A percentile compares a stretch with the other conserved stretches of the same genome.
Conservation (phyloP, 2,113 vertebrate species). For the Pelecanus crispus region DNA sequence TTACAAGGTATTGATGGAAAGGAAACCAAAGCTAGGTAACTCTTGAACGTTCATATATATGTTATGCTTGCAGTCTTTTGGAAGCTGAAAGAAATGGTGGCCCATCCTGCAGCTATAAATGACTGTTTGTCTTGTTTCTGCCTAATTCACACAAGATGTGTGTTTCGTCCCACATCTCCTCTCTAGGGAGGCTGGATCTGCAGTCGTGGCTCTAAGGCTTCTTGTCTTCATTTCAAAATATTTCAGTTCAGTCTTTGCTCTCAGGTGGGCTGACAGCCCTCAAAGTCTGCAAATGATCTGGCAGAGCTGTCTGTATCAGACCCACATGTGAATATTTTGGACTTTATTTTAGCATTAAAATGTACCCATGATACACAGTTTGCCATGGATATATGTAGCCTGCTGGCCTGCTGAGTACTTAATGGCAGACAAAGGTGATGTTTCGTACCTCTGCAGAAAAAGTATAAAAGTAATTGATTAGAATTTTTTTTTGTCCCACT, state of each 20-base stretch:
- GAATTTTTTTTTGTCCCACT: neutral
- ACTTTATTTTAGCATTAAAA: neutral
- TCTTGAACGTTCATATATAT: neutral
- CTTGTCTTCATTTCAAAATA: neutral
- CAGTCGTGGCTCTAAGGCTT: neutral
- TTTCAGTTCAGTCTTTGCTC: neutral
- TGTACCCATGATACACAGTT: neutral
- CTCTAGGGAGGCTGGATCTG: neutral
- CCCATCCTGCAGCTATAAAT: neutral
- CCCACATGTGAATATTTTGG: neutral
- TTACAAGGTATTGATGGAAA: neutral
- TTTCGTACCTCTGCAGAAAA: neutral
- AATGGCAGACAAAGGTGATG: neutral
- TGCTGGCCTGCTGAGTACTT: neutral
- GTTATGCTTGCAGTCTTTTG: neutral
- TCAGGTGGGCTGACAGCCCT: neutral
- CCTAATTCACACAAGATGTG: neutral
- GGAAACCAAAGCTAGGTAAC: neutral
- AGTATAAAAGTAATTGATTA: neutral
- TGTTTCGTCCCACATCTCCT: neutral
- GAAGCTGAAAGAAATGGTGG: neutral
- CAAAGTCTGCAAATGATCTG: neutral
- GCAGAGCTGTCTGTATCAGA: neutral
- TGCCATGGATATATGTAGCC: neutral
- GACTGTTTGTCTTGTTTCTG: neutral